Evolutionary conservation across 2,888 invertebrate genomes (phyloP), one percentile per base, ranked within the genome.

Genomic region (Athalia rosae): DNA sequence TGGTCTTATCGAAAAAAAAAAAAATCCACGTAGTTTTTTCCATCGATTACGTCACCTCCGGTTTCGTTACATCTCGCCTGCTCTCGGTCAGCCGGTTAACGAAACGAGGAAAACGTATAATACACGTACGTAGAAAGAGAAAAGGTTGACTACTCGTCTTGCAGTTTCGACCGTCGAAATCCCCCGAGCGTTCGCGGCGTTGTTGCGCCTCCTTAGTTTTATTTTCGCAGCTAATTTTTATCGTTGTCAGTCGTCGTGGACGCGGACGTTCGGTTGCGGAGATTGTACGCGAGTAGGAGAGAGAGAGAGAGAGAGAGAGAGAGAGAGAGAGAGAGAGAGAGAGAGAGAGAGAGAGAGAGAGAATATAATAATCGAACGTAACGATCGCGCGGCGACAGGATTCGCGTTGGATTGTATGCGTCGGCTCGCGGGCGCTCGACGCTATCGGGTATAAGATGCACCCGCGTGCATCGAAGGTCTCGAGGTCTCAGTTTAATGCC

Each of bases 381-480:
- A 11, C 53, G 7, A n/a, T 53, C n/a, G 9, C 13, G 9, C 9
- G n/a, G 43, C 58, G 28, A 11, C 11, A 13, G 45, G 45, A 71
- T 71, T 4, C 28, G 28, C 28, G 28, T 28, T 28, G 28, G 28
- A 28, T 28, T 28, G 28, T 28, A 28, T 28, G n/a, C n/a, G n/a
- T n/a, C 28, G 28, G 28, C 56, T 28, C 43, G 41, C 58, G 53
- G 3, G 13, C 8, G 53, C 53, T 8, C 13, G 6, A 43, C 53
- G 53, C 53, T 67, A 71, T 58, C 50, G 9, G 45, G n/a, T n/a
- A 8, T 58, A 56, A 71, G 71, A 71, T 71, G 50, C 56, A 58
- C 71, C 71, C 9, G 7, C 53, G 83, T 83, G 84, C 86, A 85
- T 85, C 84, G 88, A 89, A 88, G 87, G 89, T 89, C 88, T 87